Conservation (phyloP, 2,888 invertebrate species). For the Hemithea aestivaria region DNA sequence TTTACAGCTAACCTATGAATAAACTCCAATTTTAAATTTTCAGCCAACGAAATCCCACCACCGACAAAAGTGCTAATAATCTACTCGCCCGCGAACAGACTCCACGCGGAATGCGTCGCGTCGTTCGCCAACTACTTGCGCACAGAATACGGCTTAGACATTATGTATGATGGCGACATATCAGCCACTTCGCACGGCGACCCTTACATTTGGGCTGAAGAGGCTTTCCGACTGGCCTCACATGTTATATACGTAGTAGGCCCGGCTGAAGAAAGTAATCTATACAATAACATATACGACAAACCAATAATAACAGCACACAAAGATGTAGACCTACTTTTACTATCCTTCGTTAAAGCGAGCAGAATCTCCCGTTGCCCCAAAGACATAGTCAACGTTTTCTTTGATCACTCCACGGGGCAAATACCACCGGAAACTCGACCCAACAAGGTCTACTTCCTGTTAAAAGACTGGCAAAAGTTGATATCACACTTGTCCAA, state of each 20-base stretch:
- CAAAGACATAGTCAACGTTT: constrained; percentile 57
- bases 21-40: constrained; percentile 13
- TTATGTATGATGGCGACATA: constrained; percentile 64
- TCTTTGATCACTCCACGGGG: constrained; percentile 63
- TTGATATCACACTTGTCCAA: constrained; percentile 61
- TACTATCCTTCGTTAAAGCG: constrained; percentile 49
- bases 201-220: constrained; percentile 63
- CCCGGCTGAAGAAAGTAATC: constrained; percentile 50
- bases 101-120: constrained; percentile 62
- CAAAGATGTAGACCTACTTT: constrained; percentile 51
- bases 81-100: constrained; percentile 55
- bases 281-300: constrained; percentile 56
- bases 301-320: constrained; percentile 58
- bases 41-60: constrained; percentile 53
- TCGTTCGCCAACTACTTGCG: constrained; percentile 61
- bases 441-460: constrained; percentile 47
- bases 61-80: constrained; percentile 64
- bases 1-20: too few species aligned
- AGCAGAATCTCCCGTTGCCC: constrained; percentile 34
- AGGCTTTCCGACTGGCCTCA: constrained; percentile 51
- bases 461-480: constrained; percentile 66
- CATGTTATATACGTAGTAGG: constrained; percentile 63
- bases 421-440: constrained; percentile 54
- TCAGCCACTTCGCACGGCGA: constrained; percentile 52
- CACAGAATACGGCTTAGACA: constrained; percentile 58